These are phyloP conservation scores for Sylvia atricapilla DNA, from an alignment of 2,113 vertebrate genomes.

Conservation along the genomic window DNA sequence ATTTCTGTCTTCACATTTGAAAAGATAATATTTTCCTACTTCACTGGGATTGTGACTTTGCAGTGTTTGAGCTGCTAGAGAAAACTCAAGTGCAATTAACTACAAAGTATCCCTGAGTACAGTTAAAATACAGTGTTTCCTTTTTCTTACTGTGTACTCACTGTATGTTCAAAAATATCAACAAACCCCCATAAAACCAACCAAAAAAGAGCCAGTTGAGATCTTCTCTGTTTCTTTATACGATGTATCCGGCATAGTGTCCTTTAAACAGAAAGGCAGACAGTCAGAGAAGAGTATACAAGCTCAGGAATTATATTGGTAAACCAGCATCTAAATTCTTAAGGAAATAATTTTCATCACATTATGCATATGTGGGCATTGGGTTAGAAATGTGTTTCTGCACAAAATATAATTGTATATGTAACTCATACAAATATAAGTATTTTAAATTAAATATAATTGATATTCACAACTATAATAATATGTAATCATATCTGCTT, in stretches of 20 bases:
- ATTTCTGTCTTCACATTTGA: not conserved
- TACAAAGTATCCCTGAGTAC: not conserved
- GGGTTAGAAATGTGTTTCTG: not conserved
- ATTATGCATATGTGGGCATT: not conserved
- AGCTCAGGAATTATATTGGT: not conserved
- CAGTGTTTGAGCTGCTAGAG: not conserved
- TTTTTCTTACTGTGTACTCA: slow-evolving; percentile 8
- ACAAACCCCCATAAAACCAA: not conserved
- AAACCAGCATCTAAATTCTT: not conserved
- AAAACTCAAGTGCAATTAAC: not conserved
- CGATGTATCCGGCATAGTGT: not conserved
- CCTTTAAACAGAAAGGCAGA: not conserved
- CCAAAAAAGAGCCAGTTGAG: not conserved
- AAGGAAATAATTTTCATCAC: not conserved
- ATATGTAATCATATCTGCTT: not conserved
- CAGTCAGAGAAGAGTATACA: not conserved
- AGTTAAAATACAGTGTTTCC: not conserved
- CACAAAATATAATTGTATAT: not conserved
- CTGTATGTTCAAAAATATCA: not conserved
- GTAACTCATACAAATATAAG: not conserved
- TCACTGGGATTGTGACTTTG: not conserved
- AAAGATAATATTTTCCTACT: not conserved
- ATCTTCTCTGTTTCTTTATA: not conserved
- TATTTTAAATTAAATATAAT: not conserved
- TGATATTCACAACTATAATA: not conserved